These are phyloP conservation scores for Dorcus hopei DNA, from an alignment of 2,888 invertebrate species.

Conservation along the genomic window DNA sequence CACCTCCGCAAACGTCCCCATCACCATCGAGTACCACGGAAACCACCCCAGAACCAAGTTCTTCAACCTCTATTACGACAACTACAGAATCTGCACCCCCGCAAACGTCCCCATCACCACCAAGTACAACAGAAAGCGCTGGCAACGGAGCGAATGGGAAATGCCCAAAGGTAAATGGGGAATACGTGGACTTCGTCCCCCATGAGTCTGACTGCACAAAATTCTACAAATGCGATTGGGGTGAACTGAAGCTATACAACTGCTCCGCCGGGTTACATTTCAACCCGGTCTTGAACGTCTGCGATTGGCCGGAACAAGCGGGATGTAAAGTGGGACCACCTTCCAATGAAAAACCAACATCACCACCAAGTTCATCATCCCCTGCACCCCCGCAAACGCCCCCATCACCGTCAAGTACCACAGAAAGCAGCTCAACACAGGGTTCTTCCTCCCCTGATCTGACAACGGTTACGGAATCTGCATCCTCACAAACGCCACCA, in stretches of 20 bases:
- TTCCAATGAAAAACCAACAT: too few relatives aligned
- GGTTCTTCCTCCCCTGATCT: too few relatives aligned
- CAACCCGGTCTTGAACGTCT: constrained; percentile 8
- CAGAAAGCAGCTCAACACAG: not conserved
- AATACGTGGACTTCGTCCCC: constrained; percentile 9
- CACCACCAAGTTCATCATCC: too few relatives aligned
- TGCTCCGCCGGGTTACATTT: constrained; percentile 16
- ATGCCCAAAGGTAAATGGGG: constrained; percentile 4
- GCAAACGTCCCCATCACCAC: too few relatives aligned
- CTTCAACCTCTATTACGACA: too few relatives aligned
- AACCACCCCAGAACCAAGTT: not conserved
- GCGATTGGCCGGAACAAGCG: constrained; percentile 4
- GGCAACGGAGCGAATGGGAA: not conserved
- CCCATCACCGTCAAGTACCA: not conserved
- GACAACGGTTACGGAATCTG: too few relatives aligned
- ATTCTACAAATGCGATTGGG: constrained; percentile 17
- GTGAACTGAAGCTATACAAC: constrained; percentile 13
- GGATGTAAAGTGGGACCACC: constrained; percentile 1
- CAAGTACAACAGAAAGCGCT: constrained; percentile 2
- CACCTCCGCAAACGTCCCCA: too few relatives aligned
- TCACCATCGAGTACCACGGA: not conserved
- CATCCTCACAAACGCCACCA: too few relatives aligned
- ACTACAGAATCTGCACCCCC: too few relatives aligned
- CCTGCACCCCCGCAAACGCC: too few relatives aligned
- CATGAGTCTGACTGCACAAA: constrained; percentile 16